Conservation (phyloP, 2,113 vertebrate genomes). For the Burhinus bistriatus region DNA sequence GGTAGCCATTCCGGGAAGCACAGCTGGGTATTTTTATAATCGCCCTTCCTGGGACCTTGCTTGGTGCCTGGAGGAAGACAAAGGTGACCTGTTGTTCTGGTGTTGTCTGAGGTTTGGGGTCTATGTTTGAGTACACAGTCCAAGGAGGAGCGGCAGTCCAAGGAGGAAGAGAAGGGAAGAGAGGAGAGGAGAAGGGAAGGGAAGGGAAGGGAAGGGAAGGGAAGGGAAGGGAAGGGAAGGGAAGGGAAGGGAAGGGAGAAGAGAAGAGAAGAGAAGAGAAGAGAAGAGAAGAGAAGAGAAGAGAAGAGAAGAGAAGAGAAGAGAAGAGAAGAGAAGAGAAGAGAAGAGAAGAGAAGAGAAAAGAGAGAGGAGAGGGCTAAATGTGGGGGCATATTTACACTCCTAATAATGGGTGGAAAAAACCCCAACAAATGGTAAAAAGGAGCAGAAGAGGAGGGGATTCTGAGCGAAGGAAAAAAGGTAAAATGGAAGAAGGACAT, state of each 20-base stretch:
- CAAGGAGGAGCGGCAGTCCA: background rate
- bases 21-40: background rate
- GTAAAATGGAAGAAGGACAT: background rate
- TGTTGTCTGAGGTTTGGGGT: background rate
- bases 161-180: too few relatives aligned
- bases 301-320: too few relatives aligned
- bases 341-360: background rate
- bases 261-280: too few relatives aligned
- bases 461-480: background rate
- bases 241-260: too few relatives aligned
- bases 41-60: background rate
- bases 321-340: too few relatives aligned
- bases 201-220: too few relatives aligned
- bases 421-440: background rate
- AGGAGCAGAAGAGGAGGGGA: background rate
- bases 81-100: background rate
- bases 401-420: background rate
- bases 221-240: too few relatives aligned
- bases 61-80: background rate
- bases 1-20: background rate
- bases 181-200: too few relatives aligned
- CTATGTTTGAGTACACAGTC: background rate
- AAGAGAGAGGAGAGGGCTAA: background rate
- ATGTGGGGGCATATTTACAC: background rate
- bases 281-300: too few relatives aligned